These are phyloP conservation scores for Leptinotarsa lineolata DNA, from an alignment of 1,140 invertebrate genomes.

Conservation along the genomic window DNA sequence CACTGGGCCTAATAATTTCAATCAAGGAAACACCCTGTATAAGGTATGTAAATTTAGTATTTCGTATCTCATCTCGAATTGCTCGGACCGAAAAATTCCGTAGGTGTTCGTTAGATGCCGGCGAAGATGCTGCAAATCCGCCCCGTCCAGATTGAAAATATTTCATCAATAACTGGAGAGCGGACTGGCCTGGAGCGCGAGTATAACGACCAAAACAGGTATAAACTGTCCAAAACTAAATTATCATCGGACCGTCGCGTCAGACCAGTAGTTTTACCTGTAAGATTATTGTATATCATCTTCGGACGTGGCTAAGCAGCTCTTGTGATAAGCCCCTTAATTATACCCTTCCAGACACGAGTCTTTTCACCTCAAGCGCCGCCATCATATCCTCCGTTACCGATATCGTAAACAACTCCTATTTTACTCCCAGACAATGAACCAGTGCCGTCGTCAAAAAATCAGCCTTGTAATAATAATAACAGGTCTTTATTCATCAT, in stretches of 20 bases:
- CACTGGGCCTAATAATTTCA: too few species aligned
- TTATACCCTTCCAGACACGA: slow-evolving; percentile 13
- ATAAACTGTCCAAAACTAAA: neutral
- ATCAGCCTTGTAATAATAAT: too few species aligned
- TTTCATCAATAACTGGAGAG: neutral
- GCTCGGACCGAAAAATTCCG: too few species aligned
- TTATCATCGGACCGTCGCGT: neutral
- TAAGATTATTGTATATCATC: slow-evolving; percentile 1
- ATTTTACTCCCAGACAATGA: neutral
- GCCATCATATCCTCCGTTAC: neutral
- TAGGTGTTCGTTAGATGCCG: neutral
- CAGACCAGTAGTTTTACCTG: slow-evolving; percentile 2
- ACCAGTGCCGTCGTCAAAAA: too few species aligned
- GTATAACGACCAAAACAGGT: neutral
- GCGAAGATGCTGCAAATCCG: neutral
- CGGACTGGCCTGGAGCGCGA: neutral
- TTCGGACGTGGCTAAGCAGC: slow-evolving; percentile 4
- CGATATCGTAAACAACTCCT: neutral
- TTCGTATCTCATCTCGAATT: too few species aligned
- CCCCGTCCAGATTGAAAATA: neutral
- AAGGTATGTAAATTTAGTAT: too few species aligned
- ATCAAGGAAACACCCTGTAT: too few species aligned
- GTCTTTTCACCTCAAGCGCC: slow-evolving; percentile 13
- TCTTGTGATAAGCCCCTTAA: slow-evolving; percentile 17
- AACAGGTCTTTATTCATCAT: too few species aligned